These are phyloP conservation scores for Strix aluco DNA, from an alignment of 2,113 vertebrate species.

Conservation along the genomic window DNA sequence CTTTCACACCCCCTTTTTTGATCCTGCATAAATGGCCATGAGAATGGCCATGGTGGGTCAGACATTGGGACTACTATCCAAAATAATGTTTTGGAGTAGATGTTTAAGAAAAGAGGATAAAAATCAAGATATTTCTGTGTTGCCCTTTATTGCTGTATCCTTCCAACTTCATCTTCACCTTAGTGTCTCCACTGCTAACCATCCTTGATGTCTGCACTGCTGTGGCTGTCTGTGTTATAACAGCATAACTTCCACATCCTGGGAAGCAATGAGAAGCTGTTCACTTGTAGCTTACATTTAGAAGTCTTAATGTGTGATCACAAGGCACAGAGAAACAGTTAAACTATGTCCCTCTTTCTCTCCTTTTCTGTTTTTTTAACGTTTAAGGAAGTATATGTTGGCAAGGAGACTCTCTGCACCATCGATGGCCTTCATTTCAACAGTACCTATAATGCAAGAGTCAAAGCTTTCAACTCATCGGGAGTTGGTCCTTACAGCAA, in stretches of 20 bases:
- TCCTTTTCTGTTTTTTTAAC: neutral
- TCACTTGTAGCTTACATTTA: neutral
- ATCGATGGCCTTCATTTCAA: slow-evolving; percentile 98
- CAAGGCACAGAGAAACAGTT: neutral
- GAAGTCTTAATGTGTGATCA: neutral
- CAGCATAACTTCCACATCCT: neutral
- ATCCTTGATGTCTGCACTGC: neutral
- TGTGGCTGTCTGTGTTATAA: neutral
- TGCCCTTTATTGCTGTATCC: neutral
- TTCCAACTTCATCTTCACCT: neutral
- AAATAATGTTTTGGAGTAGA: neutral
- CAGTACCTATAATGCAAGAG: slow-evolving; percentile 94
- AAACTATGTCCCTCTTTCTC: neutral
- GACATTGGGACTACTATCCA: neutral
- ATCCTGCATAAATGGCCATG: neutral
- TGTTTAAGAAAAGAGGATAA: neutral
- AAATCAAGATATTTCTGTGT: neutral
- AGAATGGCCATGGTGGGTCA: neutral
- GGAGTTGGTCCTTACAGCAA: slow-evolving; percentile 96
- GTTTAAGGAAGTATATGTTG: slow-evolving; percentile 95
- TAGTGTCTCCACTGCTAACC: neutral
- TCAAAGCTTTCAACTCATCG: slow-evolving; percentile 91
- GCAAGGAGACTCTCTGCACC: slow-evolving; percentile 96
- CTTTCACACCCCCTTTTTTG: neutral
- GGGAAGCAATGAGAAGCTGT: neutral